phyloP scores from a whole-genome alignment of 2,113 vertebrate genomes.

The Xiphophorus maculatus region DNA sequence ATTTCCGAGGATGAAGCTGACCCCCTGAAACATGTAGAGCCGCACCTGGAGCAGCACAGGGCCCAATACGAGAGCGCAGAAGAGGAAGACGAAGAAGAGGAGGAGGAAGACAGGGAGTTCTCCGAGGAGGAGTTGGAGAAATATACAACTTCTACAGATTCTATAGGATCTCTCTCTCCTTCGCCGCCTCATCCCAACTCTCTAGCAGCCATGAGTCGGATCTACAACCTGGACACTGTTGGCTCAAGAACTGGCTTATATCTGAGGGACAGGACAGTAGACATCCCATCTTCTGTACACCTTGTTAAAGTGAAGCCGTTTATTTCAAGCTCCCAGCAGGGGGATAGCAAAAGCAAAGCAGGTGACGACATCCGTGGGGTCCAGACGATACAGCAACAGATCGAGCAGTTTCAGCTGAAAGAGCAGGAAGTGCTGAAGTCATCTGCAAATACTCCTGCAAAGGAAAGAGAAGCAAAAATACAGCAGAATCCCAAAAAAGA shows the following conservation, averaged over 20 bases:
- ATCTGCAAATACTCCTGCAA: constrained; percentile 9
- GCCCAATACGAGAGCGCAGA: constrained; percentile 27
- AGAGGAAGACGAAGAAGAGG: constrained; percentile 39
- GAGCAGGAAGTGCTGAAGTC: constrained; percentile 68
- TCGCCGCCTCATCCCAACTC: constrained; percentile 64
- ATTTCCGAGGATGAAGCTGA: constrained; percentile 51
- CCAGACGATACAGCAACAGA: constrained; percentile 60
- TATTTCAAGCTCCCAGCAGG: constrained; percentile 48
- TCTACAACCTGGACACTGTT: constrained; percentile 77
- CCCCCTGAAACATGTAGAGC: constrained; percentile 51
- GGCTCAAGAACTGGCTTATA: constrained; percentile 72
- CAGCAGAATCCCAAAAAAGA: constrained; percentile 46
- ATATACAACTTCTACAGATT: constrained; percentile 43
- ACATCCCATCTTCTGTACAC: constrained; percentile 61
- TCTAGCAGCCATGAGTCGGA: constrained; percentile 76
- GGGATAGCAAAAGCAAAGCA: constrained; percentile 31
- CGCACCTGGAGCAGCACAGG: constrained; percentile 27
- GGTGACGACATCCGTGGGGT: constrained; percentile 48
- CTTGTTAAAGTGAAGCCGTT: constrained; percentile 69
- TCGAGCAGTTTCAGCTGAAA: constrained; percentile 74
- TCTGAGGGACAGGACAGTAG: constrained; percentile 65
- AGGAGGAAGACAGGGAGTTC: constrained; percentile 40
- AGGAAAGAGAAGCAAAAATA: constrained; percentile 37
- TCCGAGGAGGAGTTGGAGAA: constrained; percentile 46
- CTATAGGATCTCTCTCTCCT: constrained; percentile 46